Base-by-base conservation (phyloP, 2,888 invertebrate species). In the Megaustenia siamemsis region DNA sequence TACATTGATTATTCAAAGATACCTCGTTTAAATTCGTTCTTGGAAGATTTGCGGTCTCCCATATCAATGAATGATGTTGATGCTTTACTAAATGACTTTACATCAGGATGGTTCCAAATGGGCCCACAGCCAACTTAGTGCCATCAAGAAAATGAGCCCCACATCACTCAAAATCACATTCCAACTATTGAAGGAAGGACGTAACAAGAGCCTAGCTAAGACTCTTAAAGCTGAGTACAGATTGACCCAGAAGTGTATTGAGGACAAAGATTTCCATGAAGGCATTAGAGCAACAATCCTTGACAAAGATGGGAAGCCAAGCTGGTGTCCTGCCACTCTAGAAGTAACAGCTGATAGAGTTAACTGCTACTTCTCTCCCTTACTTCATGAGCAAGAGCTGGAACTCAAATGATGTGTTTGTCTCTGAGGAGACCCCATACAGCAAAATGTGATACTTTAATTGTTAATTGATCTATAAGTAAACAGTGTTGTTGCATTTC, bases 181-280 rank as follows among this genome's bases (percentile, higher is more conserved):
- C 86, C 95, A 96, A 69, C 96, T 97, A 88, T 93, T 99, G 80
- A 96, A 96, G 88, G 95, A 96, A 86, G 99, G 98, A 8, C 95
- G 95, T 0, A 95, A 96, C 83, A 94, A 97, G 90, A 96, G 95
- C 75, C 95, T 99, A 86, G 95, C 96, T 38, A 97, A 99, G 90
- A 97, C 97, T 92, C 95, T 99, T 24, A 95, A 96, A 91, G 97
- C 98, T 96, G 99, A 99, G 94, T 98, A 96, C 94, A 95, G 98
- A 87, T 94, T 99, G 86, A 96, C 95, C 21, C 94, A 95, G 87
- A 91, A 94, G 43, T 94, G 95, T 96, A 84, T 95, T 95, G 90
- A 96, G 95, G 95, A 94, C 86, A 88, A 92, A 6, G 95, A 95
- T 88, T 95, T 95, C 90, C 93, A 93, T 87, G 95, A 95, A 88